phyloP scores from a whole-genome alignment of 2,113 vertebrate species.

The Chionomys nivalis region DNA sequence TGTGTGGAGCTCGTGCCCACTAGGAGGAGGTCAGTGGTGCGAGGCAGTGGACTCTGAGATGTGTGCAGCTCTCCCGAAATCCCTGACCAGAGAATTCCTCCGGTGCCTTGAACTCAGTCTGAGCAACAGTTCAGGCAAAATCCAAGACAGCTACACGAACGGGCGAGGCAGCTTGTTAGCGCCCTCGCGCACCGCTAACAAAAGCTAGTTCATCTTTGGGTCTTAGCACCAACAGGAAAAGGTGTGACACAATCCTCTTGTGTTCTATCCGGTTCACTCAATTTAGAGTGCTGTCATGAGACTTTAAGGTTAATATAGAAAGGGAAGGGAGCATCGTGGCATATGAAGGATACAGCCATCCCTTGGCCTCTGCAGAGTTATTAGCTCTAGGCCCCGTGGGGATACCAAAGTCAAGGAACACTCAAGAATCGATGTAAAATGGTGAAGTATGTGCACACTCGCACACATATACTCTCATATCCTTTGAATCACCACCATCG shows the following conservation, averaged over 20 bases:
- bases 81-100: neutral
- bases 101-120: neutral
- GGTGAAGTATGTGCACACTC: neutral
- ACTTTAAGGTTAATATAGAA: neutral
- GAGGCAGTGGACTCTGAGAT: rapidly evolving
- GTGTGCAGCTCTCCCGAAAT: neutral
- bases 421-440: neutral
- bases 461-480: neutral
- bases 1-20: neutral
- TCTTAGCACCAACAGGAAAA: neutral
- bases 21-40: too few relatives aligned
- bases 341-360: neutral
- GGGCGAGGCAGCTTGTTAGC: too few relatives aligned
- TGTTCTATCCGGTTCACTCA: neutral
- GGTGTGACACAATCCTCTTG: neutral
- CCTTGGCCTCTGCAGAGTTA: neutral
- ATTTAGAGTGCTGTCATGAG: too few relatives aligned
- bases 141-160: neutral
- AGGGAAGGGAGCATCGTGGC: neutral
- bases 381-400: too few relatives aligned
- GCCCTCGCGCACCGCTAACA: neutral
- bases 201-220: neutral
- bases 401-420: neutral
- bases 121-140: neutral
- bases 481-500: neutral